Conservation (phyloP, 2,113 vertebrate species). For the rabbit (Oryctolagus cuniculus) region DNA sequence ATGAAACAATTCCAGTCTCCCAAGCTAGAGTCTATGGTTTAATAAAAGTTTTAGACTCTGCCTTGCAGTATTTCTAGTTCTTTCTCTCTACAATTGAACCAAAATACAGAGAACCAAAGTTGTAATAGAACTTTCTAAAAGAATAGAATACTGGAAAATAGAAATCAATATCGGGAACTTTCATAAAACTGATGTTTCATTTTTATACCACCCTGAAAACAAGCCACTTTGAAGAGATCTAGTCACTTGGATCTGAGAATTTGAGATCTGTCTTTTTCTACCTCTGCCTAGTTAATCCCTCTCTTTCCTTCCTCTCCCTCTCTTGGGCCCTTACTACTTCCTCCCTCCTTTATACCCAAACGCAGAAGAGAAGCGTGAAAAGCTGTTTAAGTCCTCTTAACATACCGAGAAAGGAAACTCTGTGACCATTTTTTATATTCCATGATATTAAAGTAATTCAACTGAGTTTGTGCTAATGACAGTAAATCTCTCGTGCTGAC, state of each 20-base stretch:
- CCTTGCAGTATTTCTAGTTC: conserved; percentile 9
- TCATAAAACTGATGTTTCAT: background rate
- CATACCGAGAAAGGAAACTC: conserved; percentile 71
- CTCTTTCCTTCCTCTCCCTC: background rate
- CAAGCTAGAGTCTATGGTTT: background rate
- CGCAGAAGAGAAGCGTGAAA: conserved; percentile 74
- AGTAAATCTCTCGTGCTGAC: conserved; percentile 79
- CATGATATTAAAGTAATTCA: conserved; percentile 82
- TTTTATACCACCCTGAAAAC: conserved; percentile 40
- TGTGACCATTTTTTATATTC: conserved; percentile 74
- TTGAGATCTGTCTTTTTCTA: conserved; percentile 30
- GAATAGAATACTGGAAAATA: background rate
- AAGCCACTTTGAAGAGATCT: conserved; percentile 22
- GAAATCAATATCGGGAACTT: conserved; percentile 28
- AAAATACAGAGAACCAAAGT: conserved; percentile 51
- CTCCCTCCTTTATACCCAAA: conserved; percentile 50
- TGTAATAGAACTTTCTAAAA: conserved; percentile 49
- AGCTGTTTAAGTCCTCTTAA: conserved; percentile 71
- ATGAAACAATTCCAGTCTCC: background rate
- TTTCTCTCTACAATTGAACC: background rate
- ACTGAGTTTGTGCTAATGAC: conserved; percentile 77
- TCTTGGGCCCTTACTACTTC: conserved; percentile 8
- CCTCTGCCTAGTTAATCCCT: conserved; percentile 31
- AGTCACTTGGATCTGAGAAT: conserved; percentile 34
- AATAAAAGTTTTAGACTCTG: background rate